phyloP scores from a whole-genome alignment of 2,113 vertebrate species.

The Pleuronectes platessa region DNA sequence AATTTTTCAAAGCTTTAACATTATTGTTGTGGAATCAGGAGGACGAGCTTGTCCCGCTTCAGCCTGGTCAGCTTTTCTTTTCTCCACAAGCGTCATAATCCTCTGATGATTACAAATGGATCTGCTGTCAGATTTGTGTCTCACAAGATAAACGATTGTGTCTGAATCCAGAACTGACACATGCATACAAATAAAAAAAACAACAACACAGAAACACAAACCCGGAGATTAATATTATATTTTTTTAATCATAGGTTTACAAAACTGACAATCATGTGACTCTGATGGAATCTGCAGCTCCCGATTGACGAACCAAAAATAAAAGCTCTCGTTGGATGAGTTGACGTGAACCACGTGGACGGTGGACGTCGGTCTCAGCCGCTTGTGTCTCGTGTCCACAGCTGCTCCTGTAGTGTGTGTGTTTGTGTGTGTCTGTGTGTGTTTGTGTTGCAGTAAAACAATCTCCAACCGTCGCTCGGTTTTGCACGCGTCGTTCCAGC shows the following conservation, averaged over 20 bases:
- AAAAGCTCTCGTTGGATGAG: constrained; percentile 7
- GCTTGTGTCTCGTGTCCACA: constrained; percentile 15
- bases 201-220: background rate
- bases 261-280: constrained; percentile 59
- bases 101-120: background rate
- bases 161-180: background rate
- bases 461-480: constrained; percentile 32
- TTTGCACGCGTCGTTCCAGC: constrained; percentile 32
- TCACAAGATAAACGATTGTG: background rate
- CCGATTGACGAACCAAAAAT: constrained; percentile 12
- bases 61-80: background rate
- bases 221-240: constrained; percentile 10
- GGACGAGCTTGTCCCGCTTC: background rate
- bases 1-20: too few relatives aligned
- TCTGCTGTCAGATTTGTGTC: background rate
- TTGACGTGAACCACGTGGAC: too few relatives aligned
- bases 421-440: background rate
- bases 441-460: constrained; percentile 19
- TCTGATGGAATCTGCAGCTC: constrained; percentile 32
- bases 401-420: constrained; percentile 12
- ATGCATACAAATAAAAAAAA: background rate
- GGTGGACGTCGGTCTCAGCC: background rate
- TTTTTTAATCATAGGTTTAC: constrained; percentile 64
- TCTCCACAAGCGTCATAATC: background rate
- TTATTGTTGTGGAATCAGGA: too few relatives aligned